phyloP scores from a whole-genome alignment of 2,888 invertebrate genomes.

The Drosophila antonietae region DNA sequence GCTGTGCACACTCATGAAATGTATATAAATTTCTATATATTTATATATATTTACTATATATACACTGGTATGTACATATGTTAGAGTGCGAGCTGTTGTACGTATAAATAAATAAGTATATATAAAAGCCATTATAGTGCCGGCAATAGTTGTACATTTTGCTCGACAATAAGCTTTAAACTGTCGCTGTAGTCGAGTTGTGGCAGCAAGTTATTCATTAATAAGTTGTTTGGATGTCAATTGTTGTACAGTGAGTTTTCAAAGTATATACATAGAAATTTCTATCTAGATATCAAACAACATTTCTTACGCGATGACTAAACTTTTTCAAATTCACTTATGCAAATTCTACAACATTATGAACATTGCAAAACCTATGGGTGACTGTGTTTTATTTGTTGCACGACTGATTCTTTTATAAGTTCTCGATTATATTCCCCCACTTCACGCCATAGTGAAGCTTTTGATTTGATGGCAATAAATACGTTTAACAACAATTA shows the following conservation, averaged over 20 bases:
- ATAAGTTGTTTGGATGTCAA: conserved; percentile 75
- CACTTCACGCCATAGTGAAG: neutral
- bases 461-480: conserved; percentile 3
- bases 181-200: conserved; percentile 55
- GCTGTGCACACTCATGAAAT: conserved; percentile 64
- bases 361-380: neutral
- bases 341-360: conserved; percentile 49
- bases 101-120: conserved; percentile 21
- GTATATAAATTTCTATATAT: conserved; percentile 12
- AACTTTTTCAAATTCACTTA: conserved; percentile 36
- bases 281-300: conserved; percentile 16
- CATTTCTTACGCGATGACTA: conserved; percentile 38
- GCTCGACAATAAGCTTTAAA: conserved; percentile 66
- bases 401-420: neutral
- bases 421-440: conserved; percentile 15
- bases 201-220: conserved; percentile 70
- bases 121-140: conserved; percentile 54
- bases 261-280: conserved; percentile 31
- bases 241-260: conserved; percentile 57
- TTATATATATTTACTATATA: conserved; percentile 7
- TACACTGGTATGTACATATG: neutral
- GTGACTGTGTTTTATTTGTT: neutral
- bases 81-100: conserved; percentile 19
- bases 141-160: conserved; percentile 59
- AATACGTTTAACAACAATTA: conserved; percentile 33